phyloP scores from a whole-genome alignment of 2,888 invertebrate species.

The Acrobasis suavella region DNA sequence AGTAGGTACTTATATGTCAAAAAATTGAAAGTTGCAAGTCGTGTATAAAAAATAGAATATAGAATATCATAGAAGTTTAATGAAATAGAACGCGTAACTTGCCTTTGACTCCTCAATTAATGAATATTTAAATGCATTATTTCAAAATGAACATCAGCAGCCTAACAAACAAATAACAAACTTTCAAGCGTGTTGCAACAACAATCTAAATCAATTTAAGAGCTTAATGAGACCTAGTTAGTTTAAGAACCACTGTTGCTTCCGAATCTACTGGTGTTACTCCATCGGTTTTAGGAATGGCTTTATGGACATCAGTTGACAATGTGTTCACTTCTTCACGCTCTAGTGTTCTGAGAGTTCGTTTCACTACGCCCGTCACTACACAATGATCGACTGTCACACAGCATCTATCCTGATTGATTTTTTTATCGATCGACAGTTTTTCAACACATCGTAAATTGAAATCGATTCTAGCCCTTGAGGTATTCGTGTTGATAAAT shows the following conservation, averaged over 20 bases:
- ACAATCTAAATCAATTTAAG: constrained; percentile 6
- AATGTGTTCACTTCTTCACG: constrained; percentile 67
- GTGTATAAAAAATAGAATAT: too few relatives aligned
- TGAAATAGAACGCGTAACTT: too few relatives aligned
- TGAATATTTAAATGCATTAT: too few relatives aligned
- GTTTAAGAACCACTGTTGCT: constrained; percentile 53
- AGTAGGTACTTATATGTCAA: too few relatives aligned
- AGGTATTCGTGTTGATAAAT: constrained; percentile 52
- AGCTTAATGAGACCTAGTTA: constrained; percentile 22
- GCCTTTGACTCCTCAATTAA: too few relatives aligned
- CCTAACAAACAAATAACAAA: neutral
- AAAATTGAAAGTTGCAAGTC: too few relatives aligned
- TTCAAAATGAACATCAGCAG: neutral
- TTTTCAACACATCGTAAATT: constrained; percentile 66
- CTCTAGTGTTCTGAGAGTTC: constrained; percentile 62
- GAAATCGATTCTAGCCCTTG: constrained; percentile 68
- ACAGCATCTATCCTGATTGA: constrained; percentile 73
- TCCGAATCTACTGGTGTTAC: constrained; percentile 45
- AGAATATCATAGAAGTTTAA: too few relatives aligned
- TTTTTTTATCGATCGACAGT: constrained; percentile 61
- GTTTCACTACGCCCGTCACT: constrained; percentile 70
- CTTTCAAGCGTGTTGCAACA: neutral
- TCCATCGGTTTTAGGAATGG: constrained; percentile 43
- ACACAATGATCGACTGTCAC: constrained; percentile 72
- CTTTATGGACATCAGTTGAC: constrained; percentile 65